Evolutionary conservation across 2,888 invertebrate genomes (phyloP).

Genomic region (Trachelus stipa): DNA sequence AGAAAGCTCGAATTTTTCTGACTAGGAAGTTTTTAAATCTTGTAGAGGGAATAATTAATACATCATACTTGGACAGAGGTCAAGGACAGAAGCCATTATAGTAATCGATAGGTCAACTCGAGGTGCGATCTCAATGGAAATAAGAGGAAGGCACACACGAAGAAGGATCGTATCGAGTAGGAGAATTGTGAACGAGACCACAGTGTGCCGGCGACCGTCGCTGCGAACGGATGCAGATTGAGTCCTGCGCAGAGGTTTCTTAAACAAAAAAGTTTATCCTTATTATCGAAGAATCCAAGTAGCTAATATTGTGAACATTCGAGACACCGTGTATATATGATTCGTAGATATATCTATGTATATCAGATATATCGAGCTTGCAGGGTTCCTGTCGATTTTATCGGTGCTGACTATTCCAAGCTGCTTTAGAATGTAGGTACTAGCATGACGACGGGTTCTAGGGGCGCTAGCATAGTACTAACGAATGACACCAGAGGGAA

Average conservation of each 20-base stretch:
- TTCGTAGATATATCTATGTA: background rate
- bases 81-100: background rate
- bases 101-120: background rate
- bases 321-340: background rate
- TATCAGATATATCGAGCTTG: background rate
- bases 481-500: background rate
- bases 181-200: conserved; percentile 21
- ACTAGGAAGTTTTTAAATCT: background rate
- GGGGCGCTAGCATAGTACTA: background rate
- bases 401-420: background rate
- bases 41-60: background rate
- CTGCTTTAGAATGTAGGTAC: background rate
- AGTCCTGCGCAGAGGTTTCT: background rate
- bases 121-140: background rate
- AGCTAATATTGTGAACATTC: background rate
- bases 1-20: background rate
- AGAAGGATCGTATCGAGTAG: background rate
- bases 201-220: conserved; percentile 46
- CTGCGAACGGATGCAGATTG: conserved; percentile 36
- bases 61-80: background rate
- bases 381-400: background rate
- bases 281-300: background rate
- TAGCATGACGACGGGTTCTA: background rate
- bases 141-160: background rate
- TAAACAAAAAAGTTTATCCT: background rate